A percentile compares a stretch with the other conserved stretches of the same genome.
phyloP scores from a whole-genome alignment of 2,888 invertebrate species.

The Polydesmus complanatus region DNA sequence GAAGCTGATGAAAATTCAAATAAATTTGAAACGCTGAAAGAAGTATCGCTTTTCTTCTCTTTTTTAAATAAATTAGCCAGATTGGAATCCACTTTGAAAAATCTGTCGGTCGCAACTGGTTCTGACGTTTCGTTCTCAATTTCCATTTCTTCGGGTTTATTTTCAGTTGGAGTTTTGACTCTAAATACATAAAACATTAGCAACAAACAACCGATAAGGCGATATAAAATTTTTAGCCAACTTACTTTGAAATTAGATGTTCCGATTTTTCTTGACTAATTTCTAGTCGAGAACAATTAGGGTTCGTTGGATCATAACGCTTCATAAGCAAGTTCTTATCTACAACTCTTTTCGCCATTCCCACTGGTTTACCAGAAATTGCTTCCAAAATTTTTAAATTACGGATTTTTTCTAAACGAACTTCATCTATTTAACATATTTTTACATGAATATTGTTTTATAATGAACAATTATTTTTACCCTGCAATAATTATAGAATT shows the following conservation, averaged over 20 bases:
- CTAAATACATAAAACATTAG: not conserved
- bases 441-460: too few relatives aligned
- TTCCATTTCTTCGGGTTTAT: not conserved
- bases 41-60: not conserved
- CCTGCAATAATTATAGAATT: not conserved
- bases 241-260: not conserved
- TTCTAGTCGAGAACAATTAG: slow-evolving; percentile 5
- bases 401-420: not conserved
- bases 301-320: slow-evolving; percentile 11
- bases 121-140: too few relatives aligned
- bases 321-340: not conserved
- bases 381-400: not conserved
- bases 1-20: not conserved
- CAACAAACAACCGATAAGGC: not conserved
- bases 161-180: not conserved
- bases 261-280: not conserved
- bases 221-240: not conserved
- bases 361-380: not conserved
- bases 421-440: too few relatives aligned
- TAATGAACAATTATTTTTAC: too few relatives aligned
- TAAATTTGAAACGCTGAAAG: not conserved
- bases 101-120: slow-evolving; percentile 9
- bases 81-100: slow-evolving; percentile 5
- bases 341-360: not conserved
- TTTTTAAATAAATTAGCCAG: slow-evolving; percentile 4